Conservation (phyloP, 2,797 vertebrate species). For the Acestrorhynchus altus region DNA sequence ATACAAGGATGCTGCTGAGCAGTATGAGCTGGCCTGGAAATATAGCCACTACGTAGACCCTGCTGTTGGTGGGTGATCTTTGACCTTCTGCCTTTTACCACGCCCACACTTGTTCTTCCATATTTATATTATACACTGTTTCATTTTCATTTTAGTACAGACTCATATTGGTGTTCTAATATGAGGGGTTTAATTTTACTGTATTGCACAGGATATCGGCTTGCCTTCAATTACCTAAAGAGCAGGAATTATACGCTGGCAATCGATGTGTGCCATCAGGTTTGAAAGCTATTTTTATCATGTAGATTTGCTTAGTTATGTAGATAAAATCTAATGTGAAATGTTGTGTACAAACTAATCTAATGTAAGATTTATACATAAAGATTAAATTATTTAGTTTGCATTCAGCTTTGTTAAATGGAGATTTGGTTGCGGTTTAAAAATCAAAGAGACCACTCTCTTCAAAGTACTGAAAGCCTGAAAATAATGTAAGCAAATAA, state of each 20-base stretch:
- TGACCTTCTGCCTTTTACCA: not conserved
- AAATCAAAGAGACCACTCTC: too few relatives aligned
- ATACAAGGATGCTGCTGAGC: slow-evolving; percentile 74
- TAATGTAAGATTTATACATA: too few relatives aligned
- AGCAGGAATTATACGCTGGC: slow-evolving; percentile 74
- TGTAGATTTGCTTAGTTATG: not conserved
- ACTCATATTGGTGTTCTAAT: too few relatives aligned
- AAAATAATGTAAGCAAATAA: too few relatives aligned
- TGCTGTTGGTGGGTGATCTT: slow-evolving; percentile 65
- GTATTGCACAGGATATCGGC: slow-evolving; percentile 72
- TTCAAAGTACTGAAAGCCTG: too few relatives aligned
- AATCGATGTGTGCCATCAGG: slow-evolving; percentile 75
- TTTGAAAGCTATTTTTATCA: slow-evolving; percentile 54
- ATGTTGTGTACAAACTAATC: too few relatives aligned
- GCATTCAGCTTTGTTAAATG: too few relatives aligned
- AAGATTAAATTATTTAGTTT: too few relatives aligned
- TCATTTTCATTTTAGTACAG: not conserved
- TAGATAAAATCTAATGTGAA: not conserved
- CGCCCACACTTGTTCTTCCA: too few relatives aligned
- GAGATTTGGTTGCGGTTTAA: too few relatives aligned
- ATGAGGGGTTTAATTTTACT: not conserved
- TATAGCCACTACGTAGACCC: slow-evolving; percentile 70
- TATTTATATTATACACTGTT: not conserved
- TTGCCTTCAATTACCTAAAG: slow-evolving; percentile 82
- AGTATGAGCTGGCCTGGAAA: slow-evolving; percentile 79